Percentiles rank a stretch among this genome's conserved stretches.
These are phyloP conservation scores for Hiodon alosoides DNA, from an alignment of 2,113 vertebrate genomes.

Conservation along the genomic window DNA sequence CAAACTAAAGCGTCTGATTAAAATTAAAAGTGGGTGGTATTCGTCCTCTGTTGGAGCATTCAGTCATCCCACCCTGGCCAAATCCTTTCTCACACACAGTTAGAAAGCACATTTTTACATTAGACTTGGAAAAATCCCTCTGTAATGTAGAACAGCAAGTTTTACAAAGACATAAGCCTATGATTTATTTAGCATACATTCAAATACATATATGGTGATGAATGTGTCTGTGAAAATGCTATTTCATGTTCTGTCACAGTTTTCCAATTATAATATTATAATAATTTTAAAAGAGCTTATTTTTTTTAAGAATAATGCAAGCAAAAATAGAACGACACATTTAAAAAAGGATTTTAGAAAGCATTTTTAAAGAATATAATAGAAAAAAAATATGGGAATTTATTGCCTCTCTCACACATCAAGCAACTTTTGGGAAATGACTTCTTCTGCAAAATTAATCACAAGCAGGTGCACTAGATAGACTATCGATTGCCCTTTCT, in stretches of 20 bases:
- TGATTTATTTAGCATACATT: background rate
- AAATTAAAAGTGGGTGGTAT: constrained; percentile 69
- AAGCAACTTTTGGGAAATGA: constrained; percentile 71
- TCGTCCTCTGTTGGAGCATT: constrained; percentile 64
- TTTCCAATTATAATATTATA: background rate
- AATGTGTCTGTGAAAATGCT: no score
- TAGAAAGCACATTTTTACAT: constrained; percentile 31
- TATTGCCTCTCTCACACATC: constrained; percentile 50
- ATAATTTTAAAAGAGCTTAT: background rate
- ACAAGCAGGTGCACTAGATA: constrained; percentile 74
- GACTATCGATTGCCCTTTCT: constrained; percentile 90
- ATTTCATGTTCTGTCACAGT: no score
- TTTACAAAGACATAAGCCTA: background rate
- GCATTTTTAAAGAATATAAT: constrained; percentile 32
- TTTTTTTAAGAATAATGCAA: constrained; percentile 8
- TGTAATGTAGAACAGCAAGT: background rate
- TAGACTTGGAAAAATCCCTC: background rate
- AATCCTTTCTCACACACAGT: constrained; percentile 67
- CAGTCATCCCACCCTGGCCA: constrained; percentile 66
- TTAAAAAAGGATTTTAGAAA: background rate
- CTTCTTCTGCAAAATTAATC: constrained; percentile 79
- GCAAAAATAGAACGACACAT: background rate
- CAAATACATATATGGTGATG: background rate
- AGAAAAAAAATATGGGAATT: constrained; percentile 56
- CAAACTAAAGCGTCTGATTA: constrained; percentile 68